Base-by-base conservation (phyloP, 2,888 invertebrate genomes). In the Ligdia adustata region DNA sequence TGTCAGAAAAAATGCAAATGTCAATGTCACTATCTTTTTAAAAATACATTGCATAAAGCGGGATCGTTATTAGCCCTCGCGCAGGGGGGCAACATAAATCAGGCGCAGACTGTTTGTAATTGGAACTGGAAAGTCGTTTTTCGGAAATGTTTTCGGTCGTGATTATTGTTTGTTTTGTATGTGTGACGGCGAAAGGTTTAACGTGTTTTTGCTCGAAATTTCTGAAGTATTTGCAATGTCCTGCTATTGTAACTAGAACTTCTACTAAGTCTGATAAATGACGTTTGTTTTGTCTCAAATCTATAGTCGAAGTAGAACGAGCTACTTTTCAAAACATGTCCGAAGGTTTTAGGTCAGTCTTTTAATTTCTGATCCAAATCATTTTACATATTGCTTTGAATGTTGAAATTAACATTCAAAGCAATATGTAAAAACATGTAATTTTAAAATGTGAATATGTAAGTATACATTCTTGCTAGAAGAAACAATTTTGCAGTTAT, bases 71-170 rank as follows among this genome's bases (percentile, higher is more conserved):
- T 55, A 49, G 57, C 33, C 47, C 34, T 51, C 55, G 39, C 60
- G 24, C 44, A 57, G 57, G 60, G 72, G 73, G 70, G 71, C 58
- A 44, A 51, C 66, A 69, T 74, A 74, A 74, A 74, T 73, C 73
- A 72, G 52, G 12, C 24, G 38, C 38, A 29, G 35, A 46, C 60
- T 61, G 57, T 57, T 38, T 47, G 51, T 51, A 58, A 57, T 56
- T 57, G 59, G 53, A 57, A 56, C 57, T 60, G 31, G 62, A 62
- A 61, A 58, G 58, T 52, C 28, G 55, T 38, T 60, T 64, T 64
- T 62, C 55, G 57, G 59, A 60, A 61, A 58, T 58, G 55, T 61
- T 61, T 61, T 55, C 55, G 51, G 39, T 46, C 47, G 50, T 59
- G 53, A 57, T 49, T 49, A 43, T 57, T 60, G 60, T 60, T 60